Evolutionary conservation across 2,888 invertebrate species (phyloP), one percentile per base, ranked within the genome.

Genomic region (Cancer borealis): DNA sequence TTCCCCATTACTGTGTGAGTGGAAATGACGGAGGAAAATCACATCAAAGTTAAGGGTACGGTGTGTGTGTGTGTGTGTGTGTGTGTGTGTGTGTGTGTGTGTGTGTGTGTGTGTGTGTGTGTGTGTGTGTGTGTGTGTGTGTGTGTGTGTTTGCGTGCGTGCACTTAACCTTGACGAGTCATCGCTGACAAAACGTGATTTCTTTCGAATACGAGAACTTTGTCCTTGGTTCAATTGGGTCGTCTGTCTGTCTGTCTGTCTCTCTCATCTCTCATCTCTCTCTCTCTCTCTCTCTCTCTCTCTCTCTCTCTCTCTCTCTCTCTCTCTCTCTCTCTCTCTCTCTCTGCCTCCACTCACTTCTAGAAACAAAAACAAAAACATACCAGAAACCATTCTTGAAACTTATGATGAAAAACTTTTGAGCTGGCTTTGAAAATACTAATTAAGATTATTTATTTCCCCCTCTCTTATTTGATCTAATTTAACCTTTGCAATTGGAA

Each of bases 61-160:
- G 8, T n/a, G 3, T 79, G 73, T 79, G 73, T 60, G 60, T 73
- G 73, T 73, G 73, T 73, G 73, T 73, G 73, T 73, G 73, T n/a
- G 73, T 73, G 73, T n/a, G 73, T 73, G 73, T n/a, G 73, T 73
- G 73, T n/a, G 73, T 73, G 73, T n/a, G 73, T 73, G 73, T 60
- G 73, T 73, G 73, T 73, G 66, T 66, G 66, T 66, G 66, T 66
- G 66, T n/a, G n/a, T 3, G 66, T 3, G n/a, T 3, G n/a, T 3
- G 66, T n/a, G 3, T 73, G 73, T n/a, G n/a, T 73, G 73, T 73
- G 66, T 66, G 66, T 66, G 66, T 66, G 66, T 3, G 66, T 3
- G n/a, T 3, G n/a, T 3, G 66, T n/a, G 3, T 73, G 73, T n/a
- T 2, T 73, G 3, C 30, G 30, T 79, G 30, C 8, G 30, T 79